phyloP scores from a whole-genome alignment of 2,888 invertebrate genomes.

The Yponomeuta cagnagella region DNA sequence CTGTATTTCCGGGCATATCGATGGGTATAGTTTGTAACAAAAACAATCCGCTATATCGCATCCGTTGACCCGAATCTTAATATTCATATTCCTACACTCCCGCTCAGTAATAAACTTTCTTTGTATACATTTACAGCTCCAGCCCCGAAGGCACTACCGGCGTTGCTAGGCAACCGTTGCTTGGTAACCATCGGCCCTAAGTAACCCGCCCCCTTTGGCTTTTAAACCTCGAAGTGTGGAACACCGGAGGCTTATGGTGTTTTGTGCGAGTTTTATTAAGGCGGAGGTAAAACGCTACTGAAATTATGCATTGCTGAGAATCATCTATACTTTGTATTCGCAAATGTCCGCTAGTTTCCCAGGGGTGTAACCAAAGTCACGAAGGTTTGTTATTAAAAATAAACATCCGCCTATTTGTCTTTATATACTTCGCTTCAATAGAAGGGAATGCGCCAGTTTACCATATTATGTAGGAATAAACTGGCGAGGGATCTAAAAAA shows the following conservation, averaged over 20 bases:
- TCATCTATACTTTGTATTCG: too few species aligned
- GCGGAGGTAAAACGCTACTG: not conserved
- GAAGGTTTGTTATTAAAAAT: too few species aligned
- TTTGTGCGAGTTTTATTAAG: not conserved
- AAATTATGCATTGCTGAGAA: not conserved
- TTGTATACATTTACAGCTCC: constrained; percentile 8
- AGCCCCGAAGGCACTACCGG: not conserved
- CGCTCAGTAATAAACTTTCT: constrained; percentile 5
- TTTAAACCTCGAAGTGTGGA: not conserved
- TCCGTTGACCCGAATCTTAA: not conserved
- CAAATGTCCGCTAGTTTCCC: too few species aligned
- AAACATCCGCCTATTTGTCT: too few species aligned
- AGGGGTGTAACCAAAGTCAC: too few species aligned
- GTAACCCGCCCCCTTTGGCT: not conserved
- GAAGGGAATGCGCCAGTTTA: too few species aligned
- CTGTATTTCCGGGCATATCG: too few species aligned
- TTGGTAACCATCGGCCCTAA: not conserved
- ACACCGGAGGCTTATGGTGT: constrained; percentile 1
- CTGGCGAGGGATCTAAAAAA: too few species aligned
- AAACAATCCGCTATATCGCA: not conserved
- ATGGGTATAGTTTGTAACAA: not conserved
- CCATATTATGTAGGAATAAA: too few species aligned
- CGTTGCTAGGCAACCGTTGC: constrained; percentile 8
- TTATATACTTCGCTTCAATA: too few species aligned
- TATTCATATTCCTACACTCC: constrained; percentile 1